Evolutionary conservation across 2,888 invertebrate genomes (phyloP), one percentile per base, ranked within the genome.

Genomic region (Eupithecia exiguata): DNA sequence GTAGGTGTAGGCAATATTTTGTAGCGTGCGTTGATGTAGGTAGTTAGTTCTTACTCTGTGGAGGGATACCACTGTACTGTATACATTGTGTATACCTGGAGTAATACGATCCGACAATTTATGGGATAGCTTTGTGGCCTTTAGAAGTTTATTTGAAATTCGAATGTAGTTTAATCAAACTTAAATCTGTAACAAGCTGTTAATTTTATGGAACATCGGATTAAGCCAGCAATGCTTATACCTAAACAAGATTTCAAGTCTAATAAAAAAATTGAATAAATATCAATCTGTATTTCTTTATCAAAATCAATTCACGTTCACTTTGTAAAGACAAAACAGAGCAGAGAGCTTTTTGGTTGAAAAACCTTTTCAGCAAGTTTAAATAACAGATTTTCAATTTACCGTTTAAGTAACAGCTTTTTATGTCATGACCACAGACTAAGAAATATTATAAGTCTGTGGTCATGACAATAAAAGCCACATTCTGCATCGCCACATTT

Each of bases 101-200:
- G n/a, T 73, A 72, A 69, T 43, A 58, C 72, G 65, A 66, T 61
- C 25, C 36, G 10, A 53, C 65, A 69, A 73, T 73, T 69, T 66
- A 72, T 72, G 40, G 46, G 65, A 73, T 73, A 65, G 66, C 58
- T 46, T 66, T 43, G 62, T 68, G 21, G 69, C 46, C 43, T n/a
- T 35, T 7, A 25, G 62, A 30, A 46, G 63, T 46, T 61, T 69
- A 69, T 69, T 69, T 63, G 62, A 63, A 58, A 25, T 63, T 69
- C 7, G 46, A 12, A 38, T 36, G 38, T 36, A 21, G 36, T 58
- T 6, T 43, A 10, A 53, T 10, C 25, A 9, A 25, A 67, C 9
- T 16, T 58, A 14, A 14, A 25, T 58, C 21, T 21, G 49, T 46
- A 46, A 46, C 5, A 49, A 49, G n/a, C 49, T 49, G 49, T 49